These are phyloP conservation scores for Pectinophora gossypiella DNA, from an alignment of 1,140 invertebrate genomes.

Conservation along the genomic window DNA sequence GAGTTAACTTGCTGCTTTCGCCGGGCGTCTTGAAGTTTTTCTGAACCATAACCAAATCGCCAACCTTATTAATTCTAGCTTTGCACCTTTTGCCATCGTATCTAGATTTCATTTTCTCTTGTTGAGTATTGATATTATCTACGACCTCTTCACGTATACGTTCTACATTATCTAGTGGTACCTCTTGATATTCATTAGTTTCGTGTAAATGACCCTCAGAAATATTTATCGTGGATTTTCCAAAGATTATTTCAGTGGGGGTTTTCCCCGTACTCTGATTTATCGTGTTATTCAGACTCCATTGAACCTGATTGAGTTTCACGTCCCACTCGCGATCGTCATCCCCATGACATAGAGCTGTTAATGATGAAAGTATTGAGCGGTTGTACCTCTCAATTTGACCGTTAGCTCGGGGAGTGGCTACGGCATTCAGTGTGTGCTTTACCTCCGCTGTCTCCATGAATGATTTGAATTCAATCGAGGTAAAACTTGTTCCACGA, in stretches of 20 bases:
- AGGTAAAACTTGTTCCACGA: conserved; percentile 6
- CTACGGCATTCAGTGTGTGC: conserved; percentile 4
- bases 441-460: not conserved
- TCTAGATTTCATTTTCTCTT: conserved; percentile 5
- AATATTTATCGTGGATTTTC: not conserved
- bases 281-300: too few relatives aligned
- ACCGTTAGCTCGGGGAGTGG: conserved; percentile 7
- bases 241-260: too few relatives aligned
- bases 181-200: not conserved
- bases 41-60: conserved; percentile 7
- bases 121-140: not conserved
- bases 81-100: conserved; percentile 1
- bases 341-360: not conserved
- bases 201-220: conserved; percentile 1
- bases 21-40: not conserved
- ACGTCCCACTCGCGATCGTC: conserved; percentile 6
- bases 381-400: conserved; percentile 7
- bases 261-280: conserved; percentile 1
- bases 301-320: not conserved
- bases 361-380: not conserved
- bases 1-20: conserved; percentile 5
- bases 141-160: not conserved
- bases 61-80: conserved; percentile 3
- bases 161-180: not conserved
- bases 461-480: conserved; percentile 3